Percentiles rank a stretch among this genome's conserved stretches.
Evolutionary conservation across 2,113 vertebrate species (phyloP).

Genomic region (Anoplopoma fimbria): DNA sequence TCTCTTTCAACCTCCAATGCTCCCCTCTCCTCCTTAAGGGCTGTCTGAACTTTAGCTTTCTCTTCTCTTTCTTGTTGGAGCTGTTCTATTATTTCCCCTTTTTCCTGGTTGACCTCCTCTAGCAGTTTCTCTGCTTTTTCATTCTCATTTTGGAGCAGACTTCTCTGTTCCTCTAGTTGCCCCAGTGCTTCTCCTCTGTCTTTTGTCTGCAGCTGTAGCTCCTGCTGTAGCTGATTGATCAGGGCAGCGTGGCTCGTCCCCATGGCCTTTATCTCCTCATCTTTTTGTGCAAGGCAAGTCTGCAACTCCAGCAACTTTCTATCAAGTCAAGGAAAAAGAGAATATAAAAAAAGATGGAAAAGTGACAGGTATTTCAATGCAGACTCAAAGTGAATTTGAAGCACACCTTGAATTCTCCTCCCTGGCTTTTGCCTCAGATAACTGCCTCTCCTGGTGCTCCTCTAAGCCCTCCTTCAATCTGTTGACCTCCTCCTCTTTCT

Average conservation of each 20-base stretch:
- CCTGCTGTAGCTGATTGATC: conserved; percentile 70
- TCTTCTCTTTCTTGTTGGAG: conserved; percentile 61
- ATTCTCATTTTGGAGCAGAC: conserved; percentile 59
- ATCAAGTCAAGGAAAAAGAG: conserved; percentile 18
- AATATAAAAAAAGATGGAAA: background rate
- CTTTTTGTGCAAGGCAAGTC: conserved; percentile 83
- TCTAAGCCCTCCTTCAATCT: conserved; percentile 69
- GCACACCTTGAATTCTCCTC: conserved; percentile 87
- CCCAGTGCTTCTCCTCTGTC: conserved; percentile 56
- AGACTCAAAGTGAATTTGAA: background rate
- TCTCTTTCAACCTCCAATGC: conserved; percentile 58
- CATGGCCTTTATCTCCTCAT: conserved; percentile 80
- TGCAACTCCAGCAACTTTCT: conserved; percentile 89
- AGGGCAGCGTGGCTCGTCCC: conserved; percentile 72
- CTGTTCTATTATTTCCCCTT: conserved; percentile 36
- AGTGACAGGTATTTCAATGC: conserved; percentile 18
- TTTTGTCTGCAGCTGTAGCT: conserved; percentile 75
- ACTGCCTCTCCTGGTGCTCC: conserved; percentile 75
- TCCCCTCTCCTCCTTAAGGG: conserved; percentile 39
- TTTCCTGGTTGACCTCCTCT: conserved; percentile 65
- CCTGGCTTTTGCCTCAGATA: conserved; percentile 76
- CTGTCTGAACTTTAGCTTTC: conserved; percentile 43
- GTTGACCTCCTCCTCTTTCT: conserved; percentile 81
- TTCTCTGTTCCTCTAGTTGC: conserved; percentile 59
- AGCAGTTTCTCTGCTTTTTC: conserved; percentile 38